phyloP scores from a whole-genome alignment of 2,888 invertebrate species.

The Biston stratarius region DNA sequence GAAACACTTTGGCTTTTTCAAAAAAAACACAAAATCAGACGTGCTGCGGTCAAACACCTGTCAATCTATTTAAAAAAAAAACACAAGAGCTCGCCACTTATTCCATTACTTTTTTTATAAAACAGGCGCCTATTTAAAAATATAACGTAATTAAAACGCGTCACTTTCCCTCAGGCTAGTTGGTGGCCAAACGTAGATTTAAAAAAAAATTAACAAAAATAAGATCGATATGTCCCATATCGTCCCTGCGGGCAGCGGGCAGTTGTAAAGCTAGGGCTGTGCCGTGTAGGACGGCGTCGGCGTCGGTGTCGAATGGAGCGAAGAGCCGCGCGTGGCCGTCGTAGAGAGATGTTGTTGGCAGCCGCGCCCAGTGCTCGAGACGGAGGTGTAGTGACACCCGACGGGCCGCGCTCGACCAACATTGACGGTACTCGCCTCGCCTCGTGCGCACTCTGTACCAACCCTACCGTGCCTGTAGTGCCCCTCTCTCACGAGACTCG shows the following conservation, averaged over 20 bases:
- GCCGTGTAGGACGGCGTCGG: conserved; percentile 77
- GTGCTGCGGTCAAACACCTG: too few species aligned
- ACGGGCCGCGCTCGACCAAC: conserved; percentile 79
- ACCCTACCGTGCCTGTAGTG: not conserved
- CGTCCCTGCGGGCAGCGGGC: conserved; percentile 44
- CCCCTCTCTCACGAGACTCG: conserved; percentile 5
- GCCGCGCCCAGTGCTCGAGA: conserved; percentile 84
- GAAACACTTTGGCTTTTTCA: too few species aligned
- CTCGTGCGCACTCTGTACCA: not conserved
- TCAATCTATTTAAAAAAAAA: too few species aligned
- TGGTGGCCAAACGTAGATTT: too few species aligned
- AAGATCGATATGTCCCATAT: conserved; percentile 45
- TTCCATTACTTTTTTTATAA: too few species aligned
- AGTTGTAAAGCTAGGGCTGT: conserved; percentile 75
- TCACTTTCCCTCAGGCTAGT: too few species aligned
- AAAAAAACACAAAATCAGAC: too few species aligned
- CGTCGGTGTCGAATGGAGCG: conserved; percentile 74
- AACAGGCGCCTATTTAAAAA: too few species aligned
- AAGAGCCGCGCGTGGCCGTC: conserved; percentile 80
- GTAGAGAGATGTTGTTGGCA: conserved; percentile 85
- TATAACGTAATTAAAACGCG: too few species aligned
- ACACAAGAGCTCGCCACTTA: too few species aligned
- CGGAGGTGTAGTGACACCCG: conserved; percentile 85
- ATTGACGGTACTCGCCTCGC: conserved; percentile 74
- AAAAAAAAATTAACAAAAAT: too few species aligned